Percentiles rank a stretch among this genome's conserved stretches.
Evolutionary conservation across 2,113 vertebrate species (phyloP).

Genomic region (Centrocercus urophasianus): DNA sequence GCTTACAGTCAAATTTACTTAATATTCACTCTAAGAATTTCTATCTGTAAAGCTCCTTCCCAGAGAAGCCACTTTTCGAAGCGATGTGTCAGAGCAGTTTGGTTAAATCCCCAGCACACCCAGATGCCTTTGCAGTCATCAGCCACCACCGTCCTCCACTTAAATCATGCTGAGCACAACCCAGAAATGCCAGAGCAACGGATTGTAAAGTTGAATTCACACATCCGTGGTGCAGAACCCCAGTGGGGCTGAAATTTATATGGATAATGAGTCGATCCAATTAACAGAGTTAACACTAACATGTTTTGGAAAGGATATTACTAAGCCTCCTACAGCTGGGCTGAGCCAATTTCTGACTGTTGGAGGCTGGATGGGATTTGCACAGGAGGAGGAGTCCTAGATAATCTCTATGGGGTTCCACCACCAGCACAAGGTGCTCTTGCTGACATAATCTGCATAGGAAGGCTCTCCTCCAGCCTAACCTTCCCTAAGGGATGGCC

Average conservation of each 20-base stretch:
- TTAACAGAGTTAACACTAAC: constrained; percentile 15
- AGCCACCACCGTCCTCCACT: constrained; percentile 9
- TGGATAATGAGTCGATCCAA: constrained; percentile 12
- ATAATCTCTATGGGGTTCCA: background rate
- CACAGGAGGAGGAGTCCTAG: background rate
- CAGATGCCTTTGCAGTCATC: constrained; percentile 26
- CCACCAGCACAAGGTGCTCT: background rate
- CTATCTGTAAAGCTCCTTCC: constrained; percentile 13
- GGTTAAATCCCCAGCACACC: constrained; percentile 11
- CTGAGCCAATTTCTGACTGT: background rate
- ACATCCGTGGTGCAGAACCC: background rate
- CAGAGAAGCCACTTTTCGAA: constrained; percentile 20
- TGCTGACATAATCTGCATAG: background rate
- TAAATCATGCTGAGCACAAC: constrained; percentile 19
- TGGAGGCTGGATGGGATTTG: background rate
- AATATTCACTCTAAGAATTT: background rate
- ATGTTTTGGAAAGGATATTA: background rate
- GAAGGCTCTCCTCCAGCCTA: background rate
- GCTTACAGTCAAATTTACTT: constrained; percentile 4
- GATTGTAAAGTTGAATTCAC: background rate
- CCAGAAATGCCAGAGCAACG: background rate
- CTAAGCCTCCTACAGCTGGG: background rate
- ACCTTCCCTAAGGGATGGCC: background rate
- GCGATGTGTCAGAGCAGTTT: background rate
- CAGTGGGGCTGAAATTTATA: background rate